Conservation (phyloP, 2,113 vertebrate genomes). For the Riparia riparia region DNA sequence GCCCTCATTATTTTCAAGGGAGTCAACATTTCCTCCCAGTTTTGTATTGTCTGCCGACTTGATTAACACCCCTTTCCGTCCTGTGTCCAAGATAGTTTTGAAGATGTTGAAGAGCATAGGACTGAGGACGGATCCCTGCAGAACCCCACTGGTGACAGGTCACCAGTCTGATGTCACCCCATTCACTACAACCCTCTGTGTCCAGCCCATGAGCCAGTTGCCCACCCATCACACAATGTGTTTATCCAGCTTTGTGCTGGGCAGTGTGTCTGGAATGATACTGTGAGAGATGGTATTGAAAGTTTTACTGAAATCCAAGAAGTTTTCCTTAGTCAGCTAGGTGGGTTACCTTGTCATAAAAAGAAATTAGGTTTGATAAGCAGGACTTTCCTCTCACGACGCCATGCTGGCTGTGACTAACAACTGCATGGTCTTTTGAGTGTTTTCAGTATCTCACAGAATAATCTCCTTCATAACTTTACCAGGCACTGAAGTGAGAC, state of each 20-base stretch:
- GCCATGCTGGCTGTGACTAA: background rate
- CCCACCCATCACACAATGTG: accelerated
- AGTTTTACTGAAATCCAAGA: background rate
- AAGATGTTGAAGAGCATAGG: background rate
- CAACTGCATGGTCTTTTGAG: accelerated
- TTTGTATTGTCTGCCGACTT: background rate
- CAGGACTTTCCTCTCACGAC: background rate
- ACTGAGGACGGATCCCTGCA: accelerated
- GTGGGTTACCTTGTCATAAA: background rate
- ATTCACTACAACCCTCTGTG: background rate
- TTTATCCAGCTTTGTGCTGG: background rate
- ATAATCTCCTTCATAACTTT: background rate
- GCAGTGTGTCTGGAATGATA: background rate
- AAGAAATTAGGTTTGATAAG: background rate
- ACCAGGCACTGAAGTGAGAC: background rate
- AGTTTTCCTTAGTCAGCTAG: background rate
- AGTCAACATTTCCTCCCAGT: background rate
- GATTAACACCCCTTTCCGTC: background rate
- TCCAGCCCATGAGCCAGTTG: accelerated
- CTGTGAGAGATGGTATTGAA: background rate
- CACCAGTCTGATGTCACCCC: no score
- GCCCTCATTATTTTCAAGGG: background rate
- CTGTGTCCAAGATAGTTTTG: background rate
- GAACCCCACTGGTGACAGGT: background rate
- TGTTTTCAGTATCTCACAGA: background rate